Evolutionary conservation across 2,797 vertebrate species (phyloP), one percentile per base, ranked within the genome.

Genomic region (Anas georgica): DNA sequence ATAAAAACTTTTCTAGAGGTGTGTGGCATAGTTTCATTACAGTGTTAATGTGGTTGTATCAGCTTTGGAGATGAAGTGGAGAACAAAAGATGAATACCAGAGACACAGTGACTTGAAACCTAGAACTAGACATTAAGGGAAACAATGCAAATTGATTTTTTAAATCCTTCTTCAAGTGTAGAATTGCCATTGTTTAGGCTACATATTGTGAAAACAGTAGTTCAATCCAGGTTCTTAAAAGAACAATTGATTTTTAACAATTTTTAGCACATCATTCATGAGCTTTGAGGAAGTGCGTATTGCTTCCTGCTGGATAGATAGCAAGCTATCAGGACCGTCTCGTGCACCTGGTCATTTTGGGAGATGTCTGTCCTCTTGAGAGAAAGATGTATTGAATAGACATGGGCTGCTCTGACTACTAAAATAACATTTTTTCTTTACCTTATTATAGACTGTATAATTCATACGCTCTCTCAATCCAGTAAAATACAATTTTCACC

Each of bases 131-230:
- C 7, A 2, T 18, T 25, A 63, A 33, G 18, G 54, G 45, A 72
- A 60, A 46, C 12, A 78, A 54, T n/a, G 31, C 25, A 17, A 82
- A n/a, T n/a, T 17, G 31, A 28, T 14, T 55, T 28, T 28, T 28
- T 26, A n/a, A 15, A 12, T 62, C 6, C 46, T 79, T 8, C 28
- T 79, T 5, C 28, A 50, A 21, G 33, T 5, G 21, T 5, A 50
- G 20, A 60, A 14, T 6, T 73, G 56, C n/a, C n/a, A 29, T 13
- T 69, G 35, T 23, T 66, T 55, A 21, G 46, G 12, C 28, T 52
- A 13, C 5, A 0, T 13, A 3, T 16, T 43, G 69, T 41, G 66
- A 58, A 28, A 18, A 18, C 0, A 10, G 21, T 26, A 18, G 21
- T 69, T 66, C 69, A 28, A 9, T 39, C 14, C 35, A 5, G 2